Evolutionary conservation across 2,113 vertebrate genomes (phyloP).

Genomic region (Osmerus eperlanus): DNA sequence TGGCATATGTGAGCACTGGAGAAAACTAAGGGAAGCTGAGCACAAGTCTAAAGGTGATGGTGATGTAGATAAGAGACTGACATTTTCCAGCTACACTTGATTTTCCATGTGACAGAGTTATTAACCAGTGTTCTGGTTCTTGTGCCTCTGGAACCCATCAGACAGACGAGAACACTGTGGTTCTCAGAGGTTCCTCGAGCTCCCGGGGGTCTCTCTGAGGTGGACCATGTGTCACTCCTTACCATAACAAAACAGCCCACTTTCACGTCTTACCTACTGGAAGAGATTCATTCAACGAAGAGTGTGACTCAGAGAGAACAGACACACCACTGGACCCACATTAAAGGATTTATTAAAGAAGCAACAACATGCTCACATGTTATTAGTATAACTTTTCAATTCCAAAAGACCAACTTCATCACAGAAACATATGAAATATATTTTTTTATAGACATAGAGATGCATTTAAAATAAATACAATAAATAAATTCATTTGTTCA

Average conservation of each 20-base stretch:
- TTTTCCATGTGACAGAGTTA: too few relatives aligned
- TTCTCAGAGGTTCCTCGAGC: not conserved
- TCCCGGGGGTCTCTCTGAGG: constrained; percentile 26
- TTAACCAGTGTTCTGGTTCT: too few relatives aligned
- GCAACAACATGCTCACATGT: not conserved
- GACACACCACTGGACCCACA: too few relatives aligned
- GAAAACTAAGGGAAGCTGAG: too few relatives aligned
- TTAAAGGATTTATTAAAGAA: not conserved
- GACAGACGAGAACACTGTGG: too few relatives aligned
- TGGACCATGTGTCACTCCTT: constrained; percentile 38
- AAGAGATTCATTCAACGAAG: constrained; percentile 29
- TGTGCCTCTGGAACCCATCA: too few relatives aligned
- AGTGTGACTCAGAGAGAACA: constrained; percentile 2
- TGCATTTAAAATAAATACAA: not conserved
- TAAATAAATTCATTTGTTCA: not conserved
- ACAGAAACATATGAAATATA: too few relatives aligned
- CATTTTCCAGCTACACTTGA: too few relatives aligned
- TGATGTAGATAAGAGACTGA: too few relatives aligned
- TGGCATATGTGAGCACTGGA: too few relatives aligned
- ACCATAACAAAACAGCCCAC: constrained; percentile 36
- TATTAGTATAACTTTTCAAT: not conserved
- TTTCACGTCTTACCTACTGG: constrained; percentile 37
- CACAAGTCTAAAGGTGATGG: too few relatives aligned
- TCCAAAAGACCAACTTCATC: not conserved
- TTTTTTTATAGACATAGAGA: not conserved